These are phyloP conservation scores for Chrysotoxum bicinctum DNA, from an alignment of 2,888 invertebrate genomes.

Conservation along the genomic window DNA sequence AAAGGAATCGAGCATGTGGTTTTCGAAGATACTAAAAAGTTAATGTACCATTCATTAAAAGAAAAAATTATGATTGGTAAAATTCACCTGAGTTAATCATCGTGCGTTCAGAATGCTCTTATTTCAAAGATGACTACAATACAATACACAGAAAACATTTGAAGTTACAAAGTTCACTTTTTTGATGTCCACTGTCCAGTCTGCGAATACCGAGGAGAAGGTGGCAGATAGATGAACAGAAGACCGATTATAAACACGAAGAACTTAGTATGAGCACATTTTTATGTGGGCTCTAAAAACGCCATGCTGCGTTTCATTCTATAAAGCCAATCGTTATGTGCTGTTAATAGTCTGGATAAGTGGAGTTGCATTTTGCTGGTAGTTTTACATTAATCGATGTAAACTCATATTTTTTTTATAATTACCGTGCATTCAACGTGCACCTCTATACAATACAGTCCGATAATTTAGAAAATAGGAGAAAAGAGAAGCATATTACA, in stretches of 20 bases:
- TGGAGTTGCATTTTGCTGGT: neutral
- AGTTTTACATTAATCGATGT: no score
- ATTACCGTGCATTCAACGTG: no score
- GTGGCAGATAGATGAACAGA: constrained; percentile 11
- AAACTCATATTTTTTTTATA: no score
- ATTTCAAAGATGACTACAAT: neutral
- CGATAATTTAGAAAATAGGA: no score
- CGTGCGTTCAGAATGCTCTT: neutral
- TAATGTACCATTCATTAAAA: no score
- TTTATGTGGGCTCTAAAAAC: neutral
- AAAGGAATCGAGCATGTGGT: no score
- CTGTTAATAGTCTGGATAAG: neutral
- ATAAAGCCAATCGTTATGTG: constrained; percentile 9
- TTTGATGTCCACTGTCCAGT: neutral
- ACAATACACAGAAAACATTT: neutral
- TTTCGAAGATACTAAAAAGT: no score
- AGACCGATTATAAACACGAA: constrained; percentile 24
- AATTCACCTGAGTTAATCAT: constrained; percentile 1
- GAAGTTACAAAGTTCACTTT: neutral
- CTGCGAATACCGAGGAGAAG: neutral
- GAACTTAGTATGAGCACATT: neutral
- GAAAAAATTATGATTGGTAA: neutral
- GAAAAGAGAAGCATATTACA: no score
- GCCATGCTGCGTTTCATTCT: constrained; percentile 6
- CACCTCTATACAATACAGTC: no score